Evolutionary conservation across 2,888 invertebrate species (phyloP).

Genomic region (Agrochola lota): DNA sequence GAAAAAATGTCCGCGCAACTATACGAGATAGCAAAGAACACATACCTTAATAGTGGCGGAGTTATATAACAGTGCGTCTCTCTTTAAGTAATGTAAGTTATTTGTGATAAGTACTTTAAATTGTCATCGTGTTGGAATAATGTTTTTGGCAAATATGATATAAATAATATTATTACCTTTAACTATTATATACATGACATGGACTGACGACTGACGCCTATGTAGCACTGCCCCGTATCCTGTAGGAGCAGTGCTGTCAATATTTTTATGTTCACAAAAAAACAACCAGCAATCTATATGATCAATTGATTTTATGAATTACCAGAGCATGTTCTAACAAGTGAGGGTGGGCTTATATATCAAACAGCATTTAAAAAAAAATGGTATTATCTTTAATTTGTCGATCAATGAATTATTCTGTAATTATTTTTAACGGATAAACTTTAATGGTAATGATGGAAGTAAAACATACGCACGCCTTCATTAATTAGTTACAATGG

Average conservation of each 20-base stretch:
- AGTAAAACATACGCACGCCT: conserved; percentile 8
- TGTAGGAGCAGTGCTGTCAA: background rate
- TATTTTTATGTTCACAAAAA: background rate
- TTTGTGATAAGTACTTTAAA: conserved; percentile 55
- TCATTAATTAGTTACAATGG: conserved; percentile 3
- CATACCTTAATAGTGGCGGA: conserved; percentile 83
- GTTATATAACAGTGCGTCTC: conserved; percentile 76
- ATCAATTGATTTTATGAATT: background rate
- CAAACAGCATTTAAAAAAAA: conserved; percentile 39
- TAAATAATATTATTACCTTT: conserved; percentile 2
- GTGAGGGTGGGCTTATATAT: conserved; percentile 8
- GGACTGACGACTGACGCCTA: background rate
- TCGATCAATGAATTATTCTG: conserved; percentile 28
- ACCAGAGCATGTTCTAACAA: conserved; percentile 4
- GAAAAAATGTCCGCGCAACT: conserved; percentile 88
- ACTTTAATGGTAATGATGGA: background rate
- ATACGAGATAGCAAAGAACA: conserved; percentile 85
- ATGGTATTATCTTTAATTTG: conserved; percentile 15
- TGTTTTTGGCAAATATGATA: conserved; percentile 40
- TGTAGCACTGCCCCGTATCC: background rate
- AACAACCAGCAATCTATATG: background rate
- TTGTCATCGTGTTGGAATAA: conserved; percentile 57
- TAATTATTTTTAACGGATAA: conserved; percentile 15
- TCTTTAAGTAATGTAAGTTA: conserved; percentile 51
- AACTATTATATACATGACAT: background rate